Conservation (phyloP, 1,140 invertebrate species). For the Drosophila bocki region DNA sequence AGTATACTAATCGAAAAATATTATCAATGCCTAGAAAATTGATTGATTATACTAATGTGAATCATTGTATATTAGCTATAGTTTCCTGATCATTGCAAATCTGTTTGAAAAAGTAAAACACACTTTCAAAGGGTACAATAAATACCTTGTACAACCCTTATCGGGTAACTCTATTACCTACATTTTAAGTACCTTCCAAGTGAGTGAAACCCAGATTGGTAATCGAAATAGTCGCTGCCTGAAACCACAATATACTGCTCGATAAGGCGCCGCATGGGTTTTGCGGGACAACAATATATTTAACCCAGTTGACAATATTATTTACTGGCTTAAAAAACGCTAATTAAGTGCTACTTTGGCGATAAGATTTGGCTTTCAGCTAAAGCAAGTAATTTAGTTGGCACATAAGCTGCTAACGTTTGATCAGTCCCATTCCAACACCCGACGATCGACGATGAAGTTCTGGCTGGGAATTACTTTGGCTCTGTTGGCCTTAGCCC, state of each 20-base stretch:
- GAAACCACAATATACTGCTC: constrained; percentile 13
- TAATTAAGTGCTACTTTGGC: constrained; percentile 37
- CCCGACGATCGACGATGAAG: constrained; percentile 60
- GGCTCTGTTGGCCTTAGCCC: constrained; percentile 36
- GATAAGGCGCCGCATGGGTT: constrained; percentile 53
- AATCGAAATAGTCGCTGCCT: constrained; percentile 6
- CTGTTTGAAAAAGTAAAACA: no score
- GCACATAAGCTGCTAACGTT: constrained; percentile 19
- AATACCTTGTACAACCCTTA: constrained; percentile 31
- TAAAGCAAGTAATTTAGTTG: constrained; percentile 25
- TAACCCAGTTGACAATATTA: constrained; percentile 45
- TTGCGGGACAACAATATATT: constrained; percentile 20
- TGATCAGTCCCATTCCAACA: constrained; percentile 43
- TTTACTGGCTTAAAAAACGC: constrained; percentile 57
- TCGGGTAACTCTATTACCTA: constrained; percentile 29
- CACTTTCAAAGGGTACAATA: constrained; percentile 18
- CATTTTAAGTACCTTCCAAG: constrained; percentile 18
- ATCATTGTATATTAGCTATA: background rate
- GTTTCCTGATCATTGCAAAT: background rate
- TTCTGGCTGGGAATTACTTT: constrained; percentile 36
- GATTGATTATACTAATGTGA: background rate
- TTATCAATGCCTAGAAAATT: background rate
- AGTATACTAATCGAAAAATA: background rate
- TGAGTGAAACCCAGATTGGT: constrained; percentile 37
- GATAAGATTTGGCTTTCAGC: constrained; percentile 63